These are phyloP conservation scores for Chelon labrosus DNA, from an alignment of 2,797 vertebrate species.

Conservation along the genomic window DNA sequence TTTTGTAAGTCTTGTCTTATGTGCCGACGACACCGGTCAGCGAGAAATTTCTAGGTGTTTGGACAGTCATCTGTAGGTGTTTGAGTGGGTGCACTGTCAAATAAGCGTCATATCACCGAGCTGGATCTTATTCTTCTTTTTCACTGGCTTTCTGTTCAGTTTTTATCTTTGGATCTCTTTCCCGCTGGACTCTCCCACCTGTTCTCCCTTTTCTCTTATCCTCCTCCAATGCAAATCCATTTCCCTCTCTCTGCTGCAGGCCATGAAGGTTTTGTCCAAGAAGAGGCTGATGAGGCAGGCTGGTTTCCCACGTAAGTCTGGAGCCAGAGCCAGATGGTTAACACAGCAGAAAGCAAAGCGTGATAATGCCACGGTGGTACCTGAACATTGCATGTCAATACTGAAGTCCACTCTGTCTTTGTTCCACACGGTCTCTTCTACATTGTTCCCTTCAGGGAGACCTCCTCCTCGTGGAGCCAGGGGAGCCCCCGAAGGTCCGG, in stretches of 20 bases:
- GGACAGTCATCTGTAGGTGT: slow-evolving; percentile 36
- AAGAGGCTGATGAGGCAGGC: slow-evolving; percentile 98
- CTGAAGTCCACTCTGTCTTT: slow-evolving; percentile 4
- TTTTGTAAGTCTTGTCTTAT: slow-evolving; percentile 7
- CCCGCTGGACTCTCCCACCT: slow-evolving; percentile 26
- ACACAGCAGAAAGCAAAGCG: slow-evolving; percentile 48
- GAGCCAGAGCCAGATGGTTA: slow-evolving; percentile 66
- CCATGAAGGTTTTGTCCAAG: slow-evolving; percentile 99
- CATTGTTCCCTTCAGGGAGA: slow-evolving; percentile 85
- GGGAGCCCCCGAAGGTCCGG: slow-evolving; percentile 83
- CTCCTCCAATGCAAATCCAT: slow-evolving; percentile 36
- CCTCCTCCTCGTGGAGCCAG: slow-evolving; percentile 94
- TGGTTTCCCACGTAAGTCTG: slow-evolving; percentile 96
- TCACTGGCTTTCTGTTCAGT: slow-evolving; percentile 37
- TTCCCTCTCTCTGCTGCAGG: slow-evolving; percentile 80
- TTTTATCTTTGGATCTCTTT: slow-evolving; percentile 39
- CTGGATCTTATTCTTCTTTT: slow-evolving; percentile 24
- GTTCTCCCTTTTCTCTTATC: slow-evolving; percentile 35
- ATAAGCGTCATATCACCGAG: slow-evolving; percentile 12
- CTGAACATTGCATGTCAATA: slow-evolving; percentile 5
- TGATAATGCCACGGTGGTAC: slow-evolving; percentile 21
- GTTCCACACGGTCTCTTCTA: background rate
- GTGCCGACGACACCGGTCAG: background rate
- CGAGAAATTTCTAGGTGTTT: background rate
- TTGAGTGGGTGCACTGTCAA: slow-evolving; percentile 48